Base-by-base conservation (phyloP, 2,113 vertebrate species). In the Anser brachyrhynchus region DNA sequence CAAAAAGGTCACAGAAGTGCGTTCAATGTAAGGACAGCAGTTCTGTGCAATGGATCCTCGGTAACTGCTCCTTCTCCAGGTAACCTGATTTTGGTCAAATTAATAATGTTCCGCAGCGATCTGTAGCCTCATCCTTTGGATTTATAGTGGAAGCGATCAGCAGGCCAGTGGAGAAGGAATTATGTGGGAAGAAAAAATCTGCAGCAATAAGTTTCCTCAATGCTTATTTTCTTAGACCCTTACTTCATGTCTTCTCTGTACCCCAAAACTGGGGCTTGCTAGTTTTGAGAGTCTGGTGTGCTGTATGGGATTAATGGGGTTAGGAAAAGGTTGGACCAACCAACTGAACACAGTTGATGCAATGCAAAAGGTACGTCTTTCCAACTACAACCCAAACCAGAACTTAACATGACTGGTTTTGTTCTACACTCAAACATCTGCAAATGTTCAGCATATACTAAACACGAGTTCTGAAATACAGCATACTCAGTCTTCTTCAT, bases 1-100 rank as follows among this genome's bases (percentile, higher is more conserved):
- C 93, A 87, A n/a, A 94, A 92, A 97, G 95, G 95, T 94, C 92
- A 90, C 72, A 81, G n/a, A 96, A 91, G 69, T 69, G 52, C 57
- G 69, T 67, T 81, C 33, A 57, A 8, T 49, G 28, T 64, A 84
- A 79, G 70, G 73, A 73, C 21, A 82, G 26, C n/a, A 25, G 46
- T 41, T 88, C 35, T 77, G 21, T 16, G 13, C 61, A 84, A 84
- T 1, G 25, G 46, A 64, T 81, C 52, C 39, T 74, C 44, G 71
- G n/a, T 64, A 71, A 67, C 65, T 29, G n/a, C 31, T 89, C 13
- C 23, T 73, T 66, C 73, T 91, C 44, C 44, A 85, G 29, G 21
- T 73, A 79, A 84, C 22, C 6, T 87, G 4, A 54, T 49, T 86
- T 89, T 43, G 78, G 52, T 44, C 57, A 71, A 52, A 86, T 57